Evolutionary conservation across 2,888 invertebrate species (phyloP), one percentile per base, ranked within the genome.

Genomic region (Azorinus chamasolen): DNA sequence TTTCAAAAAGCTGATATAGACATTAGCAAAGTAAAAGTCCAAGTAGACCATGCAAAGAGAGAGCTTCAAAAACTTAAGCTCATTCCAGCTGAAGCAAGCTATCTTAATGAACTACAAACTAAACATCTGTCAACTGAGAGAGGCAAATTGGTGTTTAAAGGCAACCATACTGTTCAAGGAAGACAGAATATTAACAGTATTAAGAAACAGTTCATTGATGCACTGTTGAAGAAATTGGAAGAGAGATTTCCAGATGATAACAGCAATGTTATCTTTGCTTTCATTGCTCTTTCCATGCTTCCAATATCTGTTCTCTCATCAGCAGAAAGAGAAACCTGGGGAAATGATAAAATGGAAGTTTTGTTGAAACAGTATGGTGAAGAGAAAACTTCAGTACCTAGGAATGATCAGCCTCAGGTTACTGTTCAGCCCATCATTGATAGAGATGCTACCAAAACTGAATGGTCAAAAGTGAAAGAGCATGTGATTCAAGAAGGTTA

Each of bases 261-360:
- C 25, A 68, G 39, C 18, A 73, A 61, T 25, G 16, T 68, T 8
- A 46, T 68, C 0, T 48, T 55, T 66, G 66, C 55, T n/a, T 73
- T 61, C 55, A 20, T 45, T 8, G 27, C 16, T 5, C 37, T 73
- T 12, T 46, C 16, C 5, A 46, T 54, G 48, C 66, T 61, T 48
- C 68, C 66, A 24, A 2, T 66, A 1, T 50, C 55, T 4, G 61
- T 65, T 20, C 22, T 43, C 1, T 53, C 59, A 27, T 1, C 41
- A n/a, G 45, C 25, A 14, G 65, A 59, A 12, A 39, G 16, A 12
- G 18, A 53, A 16, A 25, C 27, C 0, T 73, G 66, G 61, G 66
- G 62, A 20, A 43, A 66, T 72, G 71, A 70, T 8, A 70, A 53
- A 20, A 5, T 70, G 0, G 48, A 70, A 20, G 18, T 32, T 27